Base-by-base conservation (phyloP, 2,888 invertebrate genomes). In the Platycnemis pennipes region DNA sequence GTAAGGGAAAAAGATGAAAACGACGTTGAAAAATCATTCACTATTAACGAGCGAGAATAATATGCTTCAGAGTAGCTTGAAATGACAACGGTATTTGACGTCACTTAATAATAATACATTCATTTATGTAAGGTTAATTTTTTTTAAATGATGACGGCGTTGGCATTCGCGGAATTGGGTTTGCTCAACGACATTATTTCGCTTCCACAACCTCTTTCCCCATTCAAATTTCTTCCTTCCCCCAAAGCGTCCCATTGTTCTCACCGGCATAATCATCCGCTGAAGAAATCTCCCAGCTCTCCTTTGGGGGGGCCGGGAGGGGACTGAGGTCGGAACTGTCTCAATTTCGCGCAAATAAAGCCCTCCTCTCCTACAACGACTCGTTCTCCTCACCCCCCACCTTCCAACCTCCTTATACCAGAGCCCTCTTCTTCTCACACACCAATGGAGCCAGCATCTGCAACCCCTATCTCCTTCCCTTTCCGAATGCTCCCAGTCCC, bases 341-440 rank as follows among this genome's bases (percentile, higher is more conserved):
- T 77, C 77, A 77, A 77, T 77, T 37, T 77, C 77, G 16, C 31
- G 8, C 31, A 77, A 77, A 77, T 77, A 77, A 77, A 77, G 63
- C 63, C n/a, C n/a, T 63, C 63, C 22, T 1, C 53, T 19, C 11
- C 53, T 26, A 63, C 0, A 8, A 63, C 63, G 26, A 26, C 4
- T 63, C 26, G 22, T 26, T 63, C 13, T 22, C 26, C 22, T 7
- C 11, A 8, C 1, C 31, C 13, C 37, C 16, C 77, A 22, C 31
- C n/a, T 37, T 37, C 19, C 19, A 2, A 49, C 19, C 49, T 77
- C 77, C 37, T 37, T 16, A 77, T 77, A 11, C 37, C 37, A 77
- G 19, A 16, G 16, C 37, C 77, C 37, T 31, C 77, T 77, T 63
- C n/a, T 22, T n/a, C n/a, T n/a, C 19, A 16, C 77, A 77, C 37